phyloP scores from a whole-genome alignment of 2,888 invertebrate species.

The Zeuzera pyrina region DNA sequence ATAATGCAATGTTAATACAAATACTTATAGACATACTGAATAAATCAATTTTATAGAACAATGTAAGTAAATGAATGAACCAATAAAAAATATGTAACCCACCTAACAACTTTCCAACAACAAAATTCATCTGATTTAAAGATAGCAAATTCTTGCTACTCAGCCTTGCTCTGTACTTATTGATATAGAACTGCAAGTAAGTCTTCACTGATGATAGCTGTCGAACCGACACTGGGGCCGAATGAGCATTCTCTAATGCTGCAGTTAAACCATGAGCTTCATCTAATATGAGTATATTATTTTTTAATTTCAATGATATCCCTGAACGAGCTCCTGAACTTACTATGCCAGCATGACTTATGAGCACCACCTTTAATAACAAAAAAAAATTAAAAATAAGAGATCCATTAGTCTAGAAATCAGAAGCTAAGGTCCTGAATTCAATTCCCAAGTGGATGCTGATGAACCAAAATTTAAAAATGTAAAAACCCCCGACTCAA shows the following conservation, averaged over 20 bases:
- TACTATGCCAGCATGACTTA: constrained; percentile 62
- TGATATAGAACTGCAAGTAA: constrained; percentile 80
- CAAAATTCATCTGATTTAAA: constrained; percentile 86
- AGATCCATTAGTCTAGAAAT: too few relatives aligned
- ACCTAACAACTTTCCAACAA: constrained; percentile 78
- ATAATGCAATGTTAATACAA: too few relatives aligned
- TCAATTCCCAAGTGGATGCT: too few relatives aligned
- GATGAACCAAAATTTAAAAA: too few relatives aligned
- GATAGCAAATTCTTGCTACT: constrained; percentile 85
- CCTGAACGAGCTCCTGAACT: constrained; percentile 56
- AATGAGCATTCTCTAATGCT: constrained; percentile 89
- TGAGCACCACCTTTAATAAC: constrained; percentile 53
- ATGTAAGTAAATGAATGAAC: too few relatives aligned
- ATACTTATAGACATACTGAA: too few relatives aligned
- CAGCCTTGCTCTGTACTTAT: constrained; percentile 81
- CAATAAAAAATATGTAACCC: constrained; percentile 19
- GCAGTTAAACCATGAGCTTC: constrained; percentile 98
- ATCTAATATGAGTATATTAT: constrained; percentile 90
- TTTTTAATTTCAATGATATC: constrained; percentile 65
- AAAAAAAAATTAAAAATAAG: too few relatives aligned
- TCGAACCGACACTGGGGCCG: constrained; percentile 78
- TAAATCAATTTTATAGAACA: too few relatives aligned
- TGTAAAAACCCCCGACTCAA: too few relatives aligned
- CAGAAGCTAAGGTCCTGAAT: too few relatives aligned
- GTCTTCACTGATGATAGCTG: constrained; percentile 77